phyloP scores from a whole-genome alignment of 1,140 invertebrate genomes.

The Drosophila burlai region DNA sequence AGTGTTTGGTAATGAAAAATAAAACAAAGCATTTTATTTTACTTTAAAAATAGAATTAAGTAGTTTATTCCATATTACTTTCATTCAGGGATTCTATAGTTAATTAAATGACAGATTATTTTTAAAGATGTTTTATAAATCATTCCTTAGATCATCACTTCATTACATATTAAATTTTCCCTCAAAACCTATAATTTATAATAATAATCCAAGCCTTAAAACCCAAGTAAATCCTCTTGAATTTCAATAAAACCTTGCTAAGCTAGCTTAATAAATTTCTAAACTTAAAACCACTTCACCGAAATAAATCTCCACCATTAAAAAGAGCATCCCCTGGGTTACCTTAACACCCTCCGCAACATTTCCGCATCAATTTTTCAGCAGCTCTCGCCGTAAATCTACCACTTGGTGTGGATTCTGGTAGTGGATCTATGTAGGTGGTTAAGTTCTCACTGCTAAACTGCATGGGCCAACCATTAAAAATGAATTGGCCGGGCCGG shows the following conservation, averaged over 20 bases:
- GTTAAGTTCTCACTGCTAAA: constrained; percentile 17
- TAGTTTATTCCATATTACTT: too few species aligned
- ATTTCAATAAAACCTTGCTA: background rate
- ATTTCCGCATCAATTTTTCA: constrained; percentile 47
- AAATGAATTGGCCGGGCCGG: constrained; percentile 64
- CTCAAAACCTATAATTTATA: background rate
- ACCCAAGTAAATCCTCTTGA: background rate
- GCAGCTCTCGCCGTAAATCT: constrained; percentile 14
- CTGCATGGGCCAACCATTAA: constrained; percentile 65
- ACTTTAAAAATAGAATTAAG: background rate
- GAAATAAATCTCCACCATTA: background rate
- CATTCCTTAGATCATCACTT: background rate
- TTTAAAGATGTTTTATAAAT: background rate
- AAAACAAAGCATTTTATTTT: background rate
- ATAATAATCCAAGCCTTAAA: background rate
- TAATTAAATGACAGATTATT: too few species aligned
- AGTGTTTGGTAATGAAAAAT: background rate
- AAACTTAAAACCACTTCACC: constrained; percentile 3
- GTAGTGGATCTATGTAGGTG: constrained; percentile 29
- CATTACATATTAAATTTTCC: background rate
- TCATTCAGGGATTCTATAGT: background rate
- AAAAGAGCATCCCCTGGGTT: constrained; percentile 16
- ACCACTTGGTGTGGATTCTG: constrained; percentile 37
- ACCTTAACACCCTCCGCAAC: constrained; percentile 3
- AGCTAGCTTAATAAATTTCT: constrained; percentile 1